A percentile compares a stretch with the other conserved stretches of the same genome.
Conservation (phyloP, 2,888 invertebrate genomes). For the Sinotaia quadrata region DNA sequence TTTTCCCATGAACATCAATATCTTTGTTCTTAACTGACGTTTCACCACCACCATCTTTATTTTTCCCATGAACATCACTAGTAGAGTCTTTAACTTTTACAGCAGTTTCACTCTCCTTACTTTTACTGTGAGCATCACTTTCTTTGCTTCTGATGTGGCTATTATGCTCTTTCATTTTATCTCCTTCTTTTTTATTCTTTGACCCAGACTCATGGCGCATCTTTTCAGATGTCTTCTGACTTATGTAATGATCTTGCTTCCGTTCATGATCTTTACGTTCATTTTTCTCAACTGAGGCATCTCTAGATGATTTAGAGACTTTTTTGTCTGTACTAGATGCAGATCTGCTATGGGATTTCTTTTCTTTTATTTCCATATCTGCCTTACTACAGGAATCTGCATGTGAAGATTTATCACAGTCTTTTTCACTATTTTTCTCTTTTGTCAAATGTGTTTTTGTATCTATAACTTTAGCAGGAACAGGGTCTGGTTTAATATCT, state of each 20-base stretch:
- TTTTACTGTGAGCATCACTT: conserved; percentile 27
- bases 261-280: conserved; percentile 35
- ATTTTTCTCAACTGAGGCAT: conserved; percentile 22
- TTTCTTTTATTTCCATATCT: conserved; percentile 8
- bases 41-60: conserved; percentile 42
- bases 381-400: conserved; percentile 1
- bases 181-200: conserved; percentile 38
- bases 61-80: background rate
- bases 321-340: conserved; percentile 39
- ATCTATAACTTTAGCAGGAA: background rate
- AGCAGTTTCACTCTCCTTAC: conserved; percentile 27
- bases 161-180: conserved; percentile 40
- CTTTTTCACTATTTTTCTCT: conserved; percentile 8
- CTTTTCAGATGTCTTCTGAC: conserved; percentile 34
- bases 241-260: conserved; percentile 37
- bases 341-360: conserved; percentile 15
- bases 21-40: conserved; percentile 35
- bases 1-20: conserved; percentile 27
- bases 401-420: background rate
- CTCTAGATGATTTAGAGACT: conserved; percentile 32
- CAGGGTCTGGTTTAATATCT: conserved; percentile 22
- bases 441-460: conserved; percentile 4
- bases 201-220: conserved; percentile 32
- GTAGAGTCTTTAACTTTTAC: conserved; percentile 28
- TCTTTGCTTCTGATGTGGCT: conserved; percentile 34